Evolutionary conservation across 2,113 vertebrate species (phyloP), one percentile per base, ranked within the genome.

Genomic region (Bos javanicus): DNA sequence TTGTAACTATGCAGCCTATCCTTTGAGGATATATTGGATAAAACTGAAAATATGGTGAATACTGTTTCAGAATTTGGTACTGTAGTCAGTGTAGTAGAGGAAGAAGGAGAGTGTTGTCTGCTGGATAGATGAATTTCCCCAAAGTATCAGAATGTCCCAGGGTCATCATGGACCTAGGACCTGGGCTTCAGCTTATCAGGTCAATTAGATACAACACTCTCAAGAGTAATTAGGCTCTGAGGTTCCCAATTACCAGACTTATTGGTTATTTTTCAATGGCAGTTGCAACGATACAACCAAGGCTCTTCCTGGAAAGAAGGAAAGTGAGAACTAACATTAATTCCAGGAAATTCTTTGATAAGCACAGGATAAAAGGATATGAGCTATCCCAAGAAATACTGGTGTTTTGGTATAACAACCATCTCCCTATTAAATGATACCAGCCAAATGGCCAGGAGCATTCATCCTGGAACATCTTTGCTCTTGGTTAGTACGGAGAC

Each of bases 311-410:
- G 88, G 36, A 97, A 88, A 36, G 76, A 91, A 94, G 26, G 76
- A 67, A 82, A 93, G 16, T 43, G 36, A 96, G 52, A 93, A 95
- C 64, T 84, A 90, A 50, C 15, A 88, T 85, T 81, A 9, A 85
- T 54, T 85, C 17, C 39, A 86, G 59, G 82, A 87, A 92, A 81
- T 92, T 94, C 33, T 90, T 90, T 85, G 93, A 88, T 78, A 96
- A 91, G n/a, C 23, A 57, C 25, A 84, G n/a, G 48, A 48, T 83
- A 90, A 94, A 92, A 59, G 13, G n/a, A 84, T 17, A 5, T n/a
- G 19, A 74, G 21, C 78, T 87, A 67, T 39, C 7, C 16, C 25
- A 90, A 97, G 52, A 92, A 95, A 89, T 91, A 82, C 59, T 80
- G 17, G 19, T 56, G 28, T 80, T 94, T 78, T 92, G 11, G 48